phyloP scores from a whole-genome alignment of 2,113 vertebrate species.

The Vireo altiloquus region DNA sequence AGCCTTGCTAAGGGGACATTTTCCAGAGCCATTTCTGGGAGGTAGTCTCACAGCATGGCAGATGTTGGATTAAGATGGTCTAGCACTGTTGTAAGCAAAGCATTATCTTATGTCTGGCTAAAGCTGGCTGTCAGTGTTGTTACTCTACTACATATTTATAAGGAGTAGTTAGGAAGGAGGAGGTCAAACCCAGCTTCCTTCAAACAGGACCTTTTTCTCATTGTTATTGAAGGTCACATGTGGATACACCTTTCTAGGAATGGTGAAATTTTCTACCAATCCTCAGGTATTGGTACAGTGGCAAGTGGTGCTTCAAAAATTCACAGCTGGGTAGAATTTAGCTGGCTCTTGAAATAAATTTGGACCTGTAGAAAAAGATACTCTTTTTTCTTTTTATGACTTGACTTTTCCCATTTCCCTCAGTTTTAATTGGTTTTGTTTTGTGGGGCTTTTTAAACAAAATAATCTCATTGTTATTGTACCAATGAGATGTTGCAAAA shows the following conservation, averaged over 20 bases:
- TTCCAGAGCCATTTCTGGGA: background rate
- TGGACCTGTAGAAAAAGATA: background rate
- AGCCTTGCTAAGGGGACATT: background rate
- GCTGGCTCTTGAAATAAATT: background rate
- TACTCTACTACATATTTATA: background rate
- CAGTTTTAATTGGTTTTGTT: background rate
- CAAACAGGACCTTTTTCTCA: background rate
- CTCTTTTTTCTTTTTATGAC: background rate
- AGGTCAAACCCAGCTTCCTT: background rate
- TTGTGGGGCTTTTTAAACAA: background rate
- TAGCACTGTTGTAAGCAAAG: background rate
- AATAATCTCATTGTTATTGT: background rate
- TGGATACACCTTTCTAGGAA: background rate
- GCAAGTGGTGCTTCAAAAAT: background rate
- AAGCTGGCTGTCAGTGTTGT: background rate
- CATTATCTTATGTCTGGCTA: background rate
- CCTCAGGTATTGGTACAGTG: fast-evolving
- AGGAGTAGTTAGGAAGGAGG: background rate
- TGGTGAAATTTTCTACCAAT: background rate
- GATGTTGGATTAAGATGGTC: background rate
- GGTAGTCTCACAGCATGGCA: background rate
- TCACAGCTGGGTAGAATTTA: background rate
- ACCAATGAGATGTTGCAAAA: background rate
- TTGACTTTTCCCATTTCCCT: background rate
- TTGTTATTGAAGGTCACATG: background rate